Evolutionary conservation across 1,140 invertebrate species (phyloP).

Genomic region (Euwallacea similis): DNA sequence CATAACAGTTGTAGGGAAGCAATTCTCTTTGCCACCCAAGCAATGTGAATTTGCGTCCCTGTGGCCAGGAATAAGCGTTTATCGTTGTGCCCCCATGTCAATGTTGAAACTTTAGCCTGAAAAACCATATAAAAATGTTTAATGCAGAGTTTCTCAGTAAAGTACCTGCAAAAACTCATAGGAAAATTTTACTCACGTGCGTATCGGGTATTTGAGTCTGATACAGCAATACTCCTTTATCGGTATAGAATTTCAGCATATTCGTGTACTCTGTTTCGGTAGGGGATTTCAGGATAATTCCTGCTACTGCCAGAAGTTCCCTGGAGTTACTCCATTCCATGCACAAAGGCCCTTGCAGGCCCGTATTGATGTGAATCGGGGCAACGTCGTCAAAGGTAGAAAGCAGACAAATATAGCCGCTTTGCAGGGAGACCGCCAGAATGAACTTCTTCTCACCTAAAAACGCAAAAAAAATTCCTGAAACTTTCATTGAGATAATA

Average conservation of each 20-base stretch:
- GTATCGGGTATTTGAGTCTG: conserved; percentile 65
- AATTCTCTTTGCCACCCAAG: conserved; percentile 87
- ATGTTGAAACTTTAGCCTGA: conserved; percentile 82
- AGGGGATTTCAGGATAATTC: conserved; percentile 57
- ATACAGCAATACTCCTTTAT: conserved; percentile 65
- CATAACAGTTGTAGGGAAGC: conserved; percentile 88
- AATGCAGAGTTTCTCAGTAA: neutral
- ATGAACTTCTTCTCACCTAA: conserved; percentile 68
- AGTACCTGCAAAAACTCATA: neutral
- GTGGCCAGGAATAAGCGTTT: conserved; percentile 91
- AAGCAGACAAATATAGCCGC: conserved; percentile 85
- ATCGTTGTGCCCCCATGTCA: conserved; percentile 98
- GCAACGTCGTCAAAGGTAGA: conserved; percentile 91
- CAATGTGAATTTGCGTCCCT: conserved; percentile 85
- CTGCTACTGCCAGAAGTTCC: conserved; percentile 90
- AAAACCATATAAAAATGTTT: conserved; percentile 40
- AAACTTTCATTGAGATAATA: no score
- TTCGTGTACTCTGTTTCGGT: conserved; percentile 55
- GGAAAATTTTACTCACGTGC: conserved; percentile 58
- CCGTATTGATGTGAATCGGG: conserved; percentile 81
- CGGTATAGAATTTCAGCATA: conserved; percentile 70
- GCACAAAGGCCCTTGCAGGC: conserved; percentile 71
- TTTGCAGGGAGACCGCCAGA: conserved; percentile 84
- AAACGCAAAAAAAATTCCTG: conserved; percentile 17
- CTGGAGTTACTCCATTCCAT: conserved; percentile 97